Percentiles rank a stretch among this genome's conserved stretches.
Evolutionary conservation across 30 jellyfish, hydroid and myxozoan species (phyloP).

Genomic region (Sanderia malayensis): DNA sequence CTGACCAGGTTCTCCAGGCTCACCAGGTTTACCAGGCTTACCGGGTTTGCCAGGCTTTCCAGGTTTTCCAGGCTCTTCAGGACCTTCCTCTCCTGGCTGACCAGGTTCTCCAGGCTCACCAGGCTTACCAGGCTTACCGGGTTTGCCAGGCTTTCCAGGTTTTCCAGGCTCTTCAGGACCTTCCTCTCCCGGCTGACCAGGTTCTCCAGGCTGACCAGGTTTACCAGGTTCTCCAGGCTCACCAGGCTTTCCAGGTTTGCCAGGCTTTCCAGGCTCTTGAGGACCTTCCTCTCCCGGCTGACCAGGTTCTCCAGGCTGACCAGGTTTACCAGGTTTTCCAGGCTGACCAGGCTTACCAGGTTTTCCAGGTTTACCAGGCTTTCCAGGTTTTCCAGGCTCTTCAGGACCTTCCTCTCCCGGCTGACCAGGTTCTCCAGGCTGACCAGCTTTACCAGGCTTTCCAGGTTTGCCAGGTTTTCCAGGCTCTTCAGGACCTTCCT

Average conservation of each 20-base stretch:
- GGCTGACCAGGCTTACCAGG: constrained; percentile 1
- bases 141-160: not conserved
- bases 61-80: constrained; percentile 2
- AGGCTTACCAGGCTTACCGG: constrained; percentile 1
- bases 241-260: constrained; percentile 13
- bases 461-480: constrained; percentile 6
- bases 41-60: constrained; percentile 9
- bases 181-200: constrained; percentile 7
- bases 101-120: constrained; percentile 13
- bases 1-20: constrained; percentile 12
- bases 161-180: not conserved
- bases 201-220: constrained; percentile 12
- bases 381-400: not conserved
- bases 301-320: constrained; percentile 9
- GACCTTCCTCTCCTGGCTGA: not conserved
- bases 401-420: constrained; percentile 8
- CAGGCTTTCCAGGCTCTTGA: not conserved
- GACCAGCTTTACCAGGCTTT: not conserved
- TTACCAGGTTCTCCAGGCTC: constrained; percentile 6
- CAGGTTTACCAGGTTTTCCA: constrained; percentile 2
- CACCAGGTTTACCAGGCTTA: constrained; percentile 1
- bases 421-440: not conserved
- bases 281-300: not conserved
- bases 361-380: constrained; percentile 10
- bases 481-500: constrained; percentile 4